Evolutionary conservation across 2,888 invertebrate species (phyloP).

Genomic region (Hemicrepidius hirtus): DNA sequence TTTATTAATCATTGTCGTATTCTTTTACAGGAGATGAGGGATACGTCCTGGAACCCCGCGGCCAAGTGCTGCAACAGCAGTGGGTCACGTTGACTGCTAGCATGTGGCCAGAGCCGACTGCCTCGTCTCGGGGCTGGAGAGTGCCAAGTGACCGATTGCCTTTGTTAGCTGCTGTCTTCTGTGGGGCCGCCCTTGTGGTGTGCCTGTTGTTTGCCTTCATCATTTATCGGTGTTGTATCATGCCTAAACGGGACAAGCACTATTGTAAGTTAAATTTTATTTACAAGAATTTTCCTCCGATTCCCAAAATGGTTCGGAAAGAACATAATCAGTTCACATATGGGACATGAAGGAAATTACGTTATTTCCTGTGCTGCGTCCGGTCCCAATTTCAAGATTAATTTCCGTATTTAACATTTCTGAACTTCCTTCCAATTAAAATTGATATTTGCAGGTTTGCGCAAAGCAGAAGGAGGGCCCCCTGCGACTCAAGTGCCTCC

Average conservation of each 20-base stretch:
- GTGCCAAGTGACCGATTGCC: conserved; percentile 72
- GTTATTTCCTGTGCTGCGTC: conserved; percentile 19
- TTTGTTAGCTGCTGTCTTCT: conserved; percentile 72
- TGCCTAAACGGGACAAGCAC: conserved; percentile 81
- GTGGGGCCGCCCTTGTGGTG: conserved; percentile 78
- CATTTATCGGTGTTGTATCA: conserved; percentile 81
- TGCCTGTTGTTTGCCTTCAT: conserved; percentile 79
- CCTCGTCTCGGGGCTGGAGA: conserved; percentile 69
- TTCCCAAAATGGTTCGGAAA: too few species aligned
- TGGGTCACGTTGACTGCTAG: conserved; percentile 75
- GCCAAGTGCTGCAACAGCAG: conserved; percentile 72
- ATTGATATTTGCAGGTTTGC: conserved; percentile 64
- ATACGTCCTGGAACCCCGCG: conserved; percentile 60
- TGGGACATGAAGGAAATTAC: conserved; percentile 21
- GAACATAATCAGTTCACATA: background rate
- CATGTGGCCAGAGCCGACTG: conserved; percentile 73
- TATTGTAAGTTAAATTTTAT: conserved; percentile 74
- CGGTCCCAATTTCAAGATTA: conserved; percentile 15
- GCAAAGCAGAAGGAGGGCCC: conserved; percentile 67
- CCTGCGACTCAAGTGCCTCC: conserved; percentile 64
- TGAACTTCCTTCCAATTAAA: background rate
- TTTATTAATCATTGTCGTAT: background rate
- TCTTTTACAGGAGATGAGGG: conserved; percentile 66
- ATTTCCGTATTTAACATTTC: conserved; percentile 24
- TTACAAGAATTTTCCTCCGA: background rate